Conservation (phyloP, 2,113 vertebrate species). For the Gopherus flavomarginatus region DNA sequence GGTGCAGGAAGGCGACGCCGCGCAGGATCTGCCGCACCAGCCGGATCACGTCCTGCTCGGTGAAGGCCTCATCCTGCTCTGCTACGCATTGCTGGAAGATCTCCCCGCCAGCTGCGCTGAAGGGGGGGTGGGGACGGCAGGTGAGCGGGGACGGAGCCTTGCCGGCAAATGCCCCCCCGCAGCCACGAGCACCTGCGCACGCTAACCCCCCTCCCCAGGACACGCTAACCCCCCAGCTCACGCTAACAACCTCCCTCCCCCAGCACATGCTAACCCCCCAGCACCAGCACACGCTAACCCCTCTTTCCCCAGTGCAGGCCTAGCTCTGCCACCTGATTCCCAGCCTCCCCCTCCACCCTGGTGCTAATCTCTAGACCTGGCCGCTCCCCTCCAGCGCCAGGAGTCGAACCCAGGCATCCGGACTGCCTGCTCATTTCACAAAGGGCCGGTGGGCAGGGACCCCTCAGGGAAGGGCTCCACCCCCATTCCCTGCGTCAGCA, state of each 20-base stretch:
- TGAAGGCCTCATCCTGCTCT: constrained; percentile 85
- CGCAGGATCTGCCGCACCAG: constrained; percentile 84
- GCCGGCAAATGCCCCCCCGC: not conserved
- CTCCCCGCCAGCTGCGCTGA: constrained; percentile 85
- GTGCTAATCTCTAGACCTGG: not conserved
- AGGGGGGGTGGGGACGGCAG: not conserved
- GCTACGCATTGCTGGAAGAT: constrained; percentile 88
- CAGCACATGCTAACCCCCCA: too few species aligned
- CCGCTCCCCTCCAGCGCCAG: not conserved
- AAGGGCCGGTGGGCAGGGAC: too few species aligned
- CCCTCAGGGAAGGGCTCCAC: too few species aligned
- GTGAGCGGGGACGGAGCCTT: not conserved
- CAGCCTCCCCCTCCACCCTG: not conserved
- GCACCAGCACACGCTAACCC: too few species aligned
- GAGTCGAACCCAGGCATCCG: not conserved
- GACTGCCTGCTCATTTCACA: not conserved
- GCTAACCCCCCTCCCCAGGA: not conserved
- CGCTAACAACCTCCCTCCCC: too few species aligned
- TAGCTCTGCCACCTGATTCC: not conserved
- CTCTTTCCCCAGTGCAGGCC: too few species aligned
- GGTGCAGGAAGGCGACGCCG: constrained; percentile 83
- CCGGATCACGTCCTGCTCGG: constrained; percentile 84
- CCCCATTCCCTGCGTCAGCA: too few species aligned
- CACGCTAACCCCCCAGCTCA: not conserved
- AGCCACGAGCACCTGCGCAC: not conserved